Base-by-base conservation (phyloP, 2,888 invertebrate species). In the Pammene aurita region DNA sequence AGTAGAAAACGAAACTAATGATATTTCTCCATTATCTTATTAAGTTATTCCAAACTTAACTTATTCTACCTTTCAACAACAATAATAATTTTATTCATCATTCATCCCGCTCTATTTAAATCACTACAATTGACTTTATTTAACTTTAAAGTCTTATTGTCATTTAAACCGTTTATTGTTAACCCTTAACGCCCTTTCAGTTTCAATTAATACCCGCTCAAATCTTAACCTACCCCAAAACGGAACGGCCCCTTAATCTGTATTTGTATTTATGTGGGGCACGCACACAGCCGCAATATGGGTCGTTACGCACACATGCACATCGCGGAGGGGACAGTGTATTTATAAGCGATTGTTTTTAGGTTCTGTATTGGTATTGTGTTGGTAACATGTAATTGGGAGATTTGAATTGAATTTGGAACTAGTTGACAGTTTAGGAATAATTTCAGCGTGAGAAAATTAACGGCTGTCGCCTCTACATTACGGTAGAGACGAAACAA, bases 221-320 rank as follows among this genome's bases (percentile, higher is more conserved):
- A 44, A 62, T 14, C 61, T 44, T 69, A 65, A 69, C 57, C 60
- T 69, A 41, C 63, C 52, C 41, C 58, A 64, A 67, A 66, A 58
- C 46, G 48, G 46, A 18, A 58, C 60, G 42, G 38, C 65, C 58
- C 69, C 65, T 69, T 69, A 69, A 69, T 60, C 69, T 48, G 64
- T 69, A 83, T 81, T 83, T 80, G 85, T 86, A 85, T 87, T 85
- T 87, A 87, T 87, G 86, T 89, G 81, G 89, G 89, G 81, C 89
- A 88, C 88, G 83, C 89, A 88, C 85, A 87, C 86, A 81, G 67
- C 61, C 76, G 66, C 73, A 58, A 89, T 86, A 87, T 90, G 85
- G 88, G 88, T 88, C 87, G 88, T 44, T 57, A 68, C 66, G 66
- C 72, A 75, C 81, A 79, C 82, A 84, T 84, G 80, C 77, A 78